Conservation (phyloP, 2,113 vertebrate genomes). For the mouse (Mus musculus) region GRCm39 chr4:43670501-43671000, state of each 20-base stretch:
- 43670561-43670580: constrained; percentile 31
- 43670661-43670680: constrained; percentile 16
- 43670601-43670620: constrained; percentile 43
- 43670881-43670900: neutral
- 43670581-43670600: constrained; percentile 40
- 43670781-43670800: neutral
- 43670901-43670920: neutral
- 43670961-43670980: neutral
- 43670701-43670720: neutral
- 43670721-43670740: neutral
- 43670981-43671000: neutral
- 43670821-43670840: neutral
- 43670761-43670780: neutral
- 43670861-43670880: constrained; percentile 18
- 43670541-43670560: neutral
- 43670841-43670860: neutral
- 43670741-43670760: neutral
- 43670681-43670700: constrained; percentile 6
- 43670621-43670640: constrained; percentile 64
- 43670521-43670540: constrained; percentile 48
- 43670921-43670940: neutral
- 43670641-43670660: neutral
- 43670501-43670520: neutral
- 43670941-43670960: neutral
- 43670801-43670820: constrained; percentile 34